Evolutionary conservation across 2,797 vertebrate species (phyloP).

Genomic region (Columba guinea): DNA sequence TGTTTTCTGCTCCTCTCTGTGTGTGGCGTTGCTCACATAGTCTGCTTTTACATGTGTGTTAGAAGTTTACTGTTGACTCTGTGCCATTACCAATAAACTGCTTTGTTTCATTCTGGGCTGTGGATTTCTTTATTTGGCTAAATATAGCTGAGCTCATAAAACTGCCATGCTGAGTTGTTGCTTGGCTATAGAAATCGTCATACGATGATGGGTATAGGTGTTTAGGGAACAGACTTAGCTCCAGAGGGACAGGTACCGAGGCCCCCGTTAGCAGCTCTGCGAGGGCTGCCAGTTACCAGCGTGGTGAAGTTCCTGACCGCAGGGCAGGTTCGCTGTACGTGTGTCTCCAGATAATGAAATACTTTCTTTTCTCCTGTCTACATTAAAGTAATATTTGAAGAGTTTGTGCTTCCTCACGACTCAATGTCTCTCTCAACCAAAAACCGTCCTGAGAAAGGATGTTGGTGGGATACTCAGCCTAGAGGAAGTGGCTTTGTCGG

Average conservation of each 20-base stretch:
- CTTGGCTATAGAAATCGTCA: accelerated
- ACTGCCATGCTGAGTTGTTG: neutral
- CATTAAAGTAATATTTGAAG: neutral
- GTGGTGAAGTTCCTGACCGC: neutral
- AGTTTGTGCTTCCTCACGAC: neutral
- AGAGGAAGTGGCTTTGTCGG: conserved; percentile 18
- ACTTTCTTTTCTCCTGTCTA: neutral
- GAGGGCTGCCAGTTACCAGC: neutral
- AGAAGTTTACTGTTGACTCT: neutral
- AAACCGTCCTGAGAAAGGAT: neutral
- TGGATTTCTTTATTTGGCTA: neutral
- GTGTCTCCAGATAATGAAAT: neutral
- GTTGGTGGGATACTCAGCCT: neutral
- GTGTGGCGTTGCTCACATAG: neutral
- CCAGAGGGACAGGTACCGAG: accelerated
- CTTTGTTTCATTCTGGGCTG: neutral
- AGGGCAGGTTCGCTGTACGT: neutral
- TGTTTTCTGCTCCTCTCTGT: neutral
- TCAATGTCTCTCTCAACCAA: neutral
- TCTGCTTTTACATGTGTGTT: neutral
- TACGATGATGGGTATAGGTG: neutral
- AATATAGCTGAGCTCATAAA: neutral
- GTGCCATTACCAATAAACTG: conserved; percentile 40
- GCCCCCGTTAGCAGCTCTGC: neutral
- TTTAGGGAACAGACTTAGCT: neutral